Evolutionary conservation across 2,797 vertebrate species (phyloP).

Genomic region (Podarcis lilfordi): DNA sequence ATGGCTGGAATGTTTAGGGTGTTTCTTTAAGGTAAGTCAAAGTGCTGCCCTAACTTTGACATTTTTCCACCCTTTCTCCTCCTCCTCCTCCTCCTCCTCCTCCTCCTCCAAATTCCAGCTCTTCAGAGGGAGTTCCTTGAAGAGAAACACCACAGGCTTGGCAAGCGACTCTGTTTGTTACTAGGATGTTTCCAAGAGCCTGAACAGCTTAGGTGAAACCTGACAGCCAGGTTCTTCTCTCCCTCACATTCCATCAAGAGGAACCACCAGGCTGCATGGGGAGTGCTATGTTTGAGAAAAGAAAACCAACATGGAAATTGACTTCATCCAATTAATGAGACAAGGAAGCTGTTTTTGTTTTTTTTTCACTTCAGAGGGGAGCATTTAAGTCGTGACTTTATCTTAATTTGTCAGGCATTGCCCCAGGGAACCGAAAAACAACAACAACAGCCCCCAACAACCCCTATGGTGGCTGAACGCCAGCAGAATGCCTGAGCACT

Average conservation of each 20-base stretch:
- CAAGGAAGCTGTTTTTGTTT: conserved; percentile 86
- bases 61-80: background rate
- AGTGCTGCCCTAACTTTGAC: background rate
- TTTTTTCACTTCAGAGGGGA: conserved; percentile 84
- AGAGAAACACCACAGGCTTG: conserved; percentile 23
- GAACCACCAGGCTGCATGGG: background rate
- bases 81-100: background rate
- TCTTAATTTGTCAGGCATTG: conserved; percentile 88
- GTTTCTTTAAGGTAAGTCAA: conserved; percentile 51
- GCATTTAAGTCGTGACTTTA: conserved; percentile 86
- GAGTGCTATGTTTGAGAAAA: conserved; percentile 23
- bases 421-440: conserved; percentile 75
- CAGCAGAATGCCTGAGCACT: conserved; percentile 70
- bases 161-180: conserved; percentile 30
- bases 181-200: background rate
- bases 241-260: conserved; percentile 42
- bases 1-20: conserved; percentile 56
- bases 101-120: conserved; percentile 11
- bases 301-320: conserved; percentile 74
- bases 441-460: background rate
- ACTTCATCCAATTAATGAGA: conserved; percentile 81
- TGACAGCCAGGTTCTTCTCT: background rate
- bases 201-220: conserved; percentile 25
- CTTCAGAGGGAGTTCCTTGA: conserved; percentile 5
- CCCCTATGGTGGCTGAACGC: conserved; percentile 68